Conservation (phyloP, 2,888 invertebrate species). For the Apamea monoglypha region DNA sequence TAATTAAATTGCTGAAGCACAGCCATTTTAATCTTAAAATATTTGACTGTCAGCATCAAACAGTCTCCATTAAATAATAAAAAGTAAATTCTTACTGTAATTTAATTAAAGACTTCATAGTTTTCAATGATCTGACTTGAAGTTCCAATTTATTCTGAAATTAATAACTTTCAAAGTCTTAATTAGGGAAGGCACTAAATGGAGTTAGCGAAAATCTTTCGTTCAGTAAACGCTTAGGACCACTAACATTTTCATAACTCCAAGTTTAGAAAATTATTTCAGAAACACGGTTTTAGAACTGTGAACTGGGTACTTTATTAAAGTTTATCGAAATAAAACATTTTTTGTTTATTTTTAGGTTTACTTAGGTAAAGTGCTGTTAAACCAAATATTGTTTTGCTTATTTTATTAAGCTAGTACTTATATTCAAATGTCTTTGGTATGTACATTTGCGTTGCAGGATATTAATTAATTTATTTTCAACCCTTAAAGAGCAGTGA, state of each 20-base stretch:
- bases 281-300: constrained; percentile 29
- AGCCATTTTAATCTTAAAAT: constrained; percentile 6
- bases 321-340: constrained; percentile 15
- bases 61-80: constrained; percentile 14
- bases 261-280: constrained; percentile 41
- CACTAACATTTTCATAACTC: constrained; percentile 38
- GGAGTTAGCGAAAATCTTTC: constrained; percentile 40
- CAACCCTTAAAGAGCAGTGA: not conserved
- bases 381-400: not conserved
- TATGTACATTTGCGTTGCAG: not conserved
- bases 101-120: constrained; percentile 42
- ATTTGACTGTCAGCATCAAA: constrained; percentile 8
- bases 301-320: constrained; percentile 19
- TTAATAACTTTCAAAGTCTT: constrained; percentile 53
- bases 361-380: not conserved
- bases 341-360: constrained; percentile 5
- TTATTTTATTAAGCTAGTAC: not conserved
- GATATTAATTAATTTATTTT: not conserved
- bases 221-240: constrained; percentile 32
- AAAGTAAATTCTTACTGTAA: constrained; percentile 18
- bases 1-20: constrained; percentile 13
- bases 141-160: constrained; percentile 54
- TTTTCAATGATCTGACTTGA: constrained; percentile 42
- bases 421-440: not conserved
- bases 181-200: constrained; percentile 53